Conservation (phyloP, 2,888 invertebrate species). For the Mactromeris polynyma region DNA sequence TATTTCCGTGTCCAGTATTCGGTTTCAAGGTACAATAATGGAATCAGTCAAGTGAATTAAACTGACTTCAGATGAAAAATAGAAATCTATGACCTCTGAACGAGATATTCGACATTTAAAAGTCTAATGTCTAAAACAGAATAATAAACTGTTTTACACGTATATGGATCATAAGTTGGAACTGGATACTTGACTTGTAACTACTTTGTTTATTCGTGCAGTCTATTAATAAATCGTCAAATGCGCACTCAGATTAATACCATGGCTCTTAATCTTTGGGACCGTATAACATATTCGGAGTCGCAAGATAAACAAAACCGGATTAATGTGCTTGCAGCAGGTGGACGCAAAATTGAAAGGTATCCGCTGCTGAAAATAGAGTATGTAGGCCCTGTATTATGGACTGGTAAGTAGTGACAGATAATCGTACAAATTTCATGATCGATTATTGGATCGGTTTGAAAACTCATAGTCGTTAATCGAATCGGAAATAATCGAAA, state of each 20-base stretch:
- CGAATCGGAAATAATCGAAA: no score
- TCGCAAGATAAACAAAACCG: conserved; percentile 13
- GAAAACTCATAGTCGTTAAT: no score
- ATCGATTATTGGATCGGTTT: no score
- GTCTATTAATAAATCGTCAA: no score
- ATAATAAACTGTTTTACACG: neutral
- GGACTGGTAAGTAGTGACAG: conserved; percentile 60
- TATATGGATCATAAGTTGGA: neutral
- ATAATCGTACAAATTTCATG: no score
- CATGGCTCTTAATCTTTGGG: conserved; percentile 24
- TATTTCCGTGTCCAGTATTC: neutral
- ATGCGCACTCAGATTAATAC: neutral
- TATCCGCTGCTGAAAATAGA: conserved; percentile 27
- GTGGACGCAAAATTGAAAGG: conserved; percentile 13
- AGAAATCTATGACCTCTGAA: neutral
- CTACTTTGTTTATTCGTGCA: no score
- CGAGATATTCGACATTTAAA: neutral
- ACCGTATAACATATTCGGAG: conserved; percentile 25
- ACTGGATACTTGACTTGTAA: no score
- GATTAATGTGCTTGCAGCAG: conserved; percentile 24
- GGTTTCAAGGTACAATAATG: neutral
- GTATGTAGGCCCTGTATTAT: conserved; percentile 60
- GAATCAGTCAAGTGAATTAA: neutral
- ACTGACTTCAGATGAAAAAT: neutral
- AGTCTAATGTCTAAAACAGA: neutral